Base-by-base conservation (phyloP, 2,888 invertebrate genomes). In the Xylophagus ater region DNA sequence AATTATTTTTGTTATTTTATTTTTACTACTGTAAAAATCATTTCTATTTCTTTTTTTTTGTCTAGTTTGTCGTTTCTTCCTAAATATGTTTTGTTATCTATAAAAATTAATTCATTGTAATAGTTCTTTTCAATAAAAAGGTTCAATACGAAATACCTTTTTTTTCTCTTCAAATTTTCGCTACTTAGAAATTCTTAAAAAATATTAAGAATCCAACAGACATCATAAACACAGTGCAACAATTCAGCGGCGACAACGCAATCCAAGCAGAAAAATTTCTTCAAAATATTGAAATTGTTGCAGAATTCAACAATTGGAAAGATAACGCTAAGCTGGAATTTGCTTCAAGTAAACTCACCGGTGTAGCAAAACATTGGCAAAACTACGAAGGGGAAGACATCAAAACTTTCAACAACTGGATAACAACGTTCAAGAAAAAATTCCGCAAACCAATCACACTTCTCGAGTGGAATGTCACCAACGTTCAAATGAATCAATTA, bases 281-380 rank as follows among this genome's bases (percentile, higher is more conserved):
- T n/a, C 35, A 34, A 23, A 24, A 5, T 4, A 17, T 37, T 7
- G 24, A 24, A 24, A 24, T 10, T 10, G n/a, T 24, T 7, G n/a
- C 32, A 4, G 25, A 41, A 26, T 31, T 35, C 19, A 35, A 35
- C 17, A 20, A 25, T 3, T 40, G 35, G 40, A 30, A 15, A 18
- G 31, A 35, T 2, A 30, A 34, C 30, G 20, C 35, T 15, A 31
- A n/a, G 28, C 34, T 40, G 6, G 24, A 34, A 3, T 40, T 40
- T 25, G 17, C 34, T 8, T 12, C 17, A 4, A 40, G 40, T 31
- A 26, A 26, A 9, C 18, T 32, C n/a, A 26, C 38, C 5, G 38
- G 38, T 10, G 32, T 38, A 17, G 38, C 38, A 38, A 37, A 31
- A 36, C 36, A 41, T 12, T 33, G n/a, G 33, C 41, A 41, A 29